Evolutionary conservation across 2,888 invertebrate genomes (phyloP), one percentile per base, ranked within the genome.

Genomic region (Drosophila recens): DNA sequence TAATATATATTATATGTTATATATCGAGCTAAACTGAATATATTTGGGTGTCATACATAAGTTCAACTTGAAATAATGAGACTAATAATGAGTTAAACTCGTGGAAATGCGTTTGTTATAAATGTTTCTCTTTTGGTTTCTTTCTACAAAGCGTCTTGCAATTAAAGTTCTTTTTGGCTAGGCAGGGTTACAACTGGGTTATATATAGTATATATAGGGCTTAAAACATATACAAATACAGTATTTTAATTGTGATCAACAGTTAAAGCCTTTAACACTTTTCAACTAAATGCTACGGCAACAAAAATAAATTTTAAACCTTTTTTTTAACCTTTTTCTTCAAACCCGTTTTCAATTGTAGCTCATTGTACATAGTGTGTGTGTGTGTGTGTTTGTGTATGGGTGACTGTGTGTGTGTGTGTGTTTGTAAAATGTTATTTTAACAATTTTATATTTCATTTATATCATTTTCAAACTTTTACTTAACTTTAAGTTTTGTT

Each of bases 81-180:
- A 67, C 67, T 80, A 80, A 67, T 64, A 61, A 64, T 73, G 90
- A 90, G 90, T 90, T 90, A 46, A 77, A 90, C 90, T 90, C 90
- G 66, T 82, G 80, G 82, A 90, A 90, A 90, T 89, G 89, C 85
- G 72, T 61, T 81, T 72, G 68, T 72, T 80, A 72, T 67, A 65
- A 45, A 46, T 82, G 57, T 57, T 67, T 67, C 54, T 64, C 54
- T 66, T 72, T 61, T 51, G 61, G 48, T 65, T 59, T 59, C 75
- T 65, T 59, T 59, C 75, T 81, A 78, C 74, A 61, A 68, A 82
- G 82, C 75, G 57, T 68, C 48, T 58, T 61, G 79, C 36, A 71
- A 67, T 72, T 67, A 57, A 74, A 65, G 48, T 66, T 66, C 61
- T 71, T 27, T 43, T 43, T 23, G 67, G 79, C 79, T 79, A 79